These are phyloP conservation scores for Trichomycterus rosablanca DNA, from an alignment of 2,113 vertebrate species.

Conservation along the genomic window DNA sequence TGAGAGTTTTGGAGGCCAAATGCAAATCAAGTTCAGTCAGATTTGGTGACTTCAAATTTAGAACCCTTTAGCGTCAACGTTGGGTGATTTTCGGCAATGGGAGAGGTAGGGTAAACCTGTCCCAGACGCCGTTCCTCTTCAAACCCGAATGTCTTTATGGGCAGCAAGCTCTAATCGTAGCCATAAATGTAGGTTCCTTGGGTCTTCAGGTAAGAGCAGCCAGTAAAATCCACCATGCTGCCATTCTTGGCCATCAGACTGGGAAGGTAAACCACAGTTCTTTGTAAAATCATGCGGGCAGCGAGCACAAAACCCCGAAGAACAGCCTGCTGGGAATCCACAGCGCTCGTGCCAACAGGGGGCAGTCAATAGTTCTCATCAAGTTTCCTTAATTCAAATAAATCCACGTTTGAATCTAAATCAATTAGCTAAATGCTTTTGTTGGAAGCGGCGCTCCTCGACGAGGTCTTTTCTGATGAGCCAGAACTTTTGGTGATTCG, in stretches of 20 bases:
- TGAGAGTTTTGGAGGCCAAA: too few relatives aligned
- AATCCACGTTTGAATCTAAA: background rate
- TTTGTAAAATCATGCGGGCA: constrained; percentile 4
- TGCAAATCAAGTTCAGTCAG: too few relatives aligned
- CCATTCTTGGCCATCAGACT: background rate
- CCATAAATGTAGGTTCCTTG: too few relatives aligned
- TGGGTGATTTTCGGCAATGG: too few relatives aligned
- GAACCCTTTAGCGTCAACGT: too few relatives aligned
- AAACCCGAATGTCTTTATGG: too few relatives aligned
- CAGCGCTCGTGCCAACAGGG: constrained; percentile 43
- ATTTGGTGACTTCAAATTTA: too few relatives aligned
- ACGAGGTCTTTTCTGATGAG: constrained; percentile 39
- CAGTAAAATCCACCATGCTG: background rate
- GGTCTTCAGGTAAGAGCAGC: too few relatives aligned
- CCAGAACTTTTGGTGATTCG: constrained; percentile 14
- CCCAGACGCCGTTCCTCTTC: too few relatives aligned
- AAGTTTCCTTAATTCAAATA: background rate
- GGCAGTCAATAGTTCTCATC: constrained; percentile 36
- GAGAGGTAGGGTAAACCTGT: too few relatives aligned
- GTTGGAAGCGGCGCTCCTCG: constrained; percentile 1
- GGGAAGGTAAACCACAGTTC: constrained; percentile 28
- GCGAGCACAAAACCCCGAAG: background rate
- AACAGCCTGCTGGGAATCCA: background rate
- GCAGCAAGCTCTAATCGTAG: too few relatives aligned
- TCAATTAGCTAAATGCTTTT: constrained; percentile 20